Evolutionary conservation across 2,113 vertebrate species (phyloP), one percentile per base, ranked within the genome.

Genomic region (Nyctereutes procyonoides): DNA sequence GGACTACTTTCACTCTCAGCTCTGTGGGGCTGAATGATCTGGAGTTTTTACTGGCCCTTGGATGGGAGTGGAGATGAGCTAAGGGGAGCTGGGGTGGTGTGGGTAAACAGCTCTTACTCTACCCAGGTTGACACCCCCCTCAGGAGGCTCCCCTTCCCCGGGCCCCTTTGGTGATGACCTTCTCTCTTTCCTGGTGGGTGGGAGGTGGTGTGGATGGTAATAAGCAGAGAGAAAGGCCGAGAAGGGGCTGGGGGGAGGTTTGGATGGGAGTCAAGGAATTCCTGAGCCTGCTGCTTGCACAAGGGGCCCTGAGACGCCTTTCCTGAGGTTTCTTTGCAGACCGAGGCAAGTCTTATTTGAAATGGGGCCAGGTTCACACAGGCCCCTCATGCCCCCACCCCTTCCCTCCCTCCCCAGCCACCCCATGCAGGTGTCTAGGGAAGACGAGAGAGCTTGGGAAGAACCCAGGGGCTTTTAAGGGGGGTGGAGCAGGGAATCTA

Each of bases 191-290:
- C 95, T 38, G 2, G 94, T 97, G 97, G 97, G 96, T 94, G 97
- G 97, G 96, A 96, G 97, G 88, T 95, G 85, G 94, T 93, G 88
- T 91, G 95, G 97, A 98, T 96, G 97, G 97, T 97, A 96, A 96
- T 48, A 62, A 98, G 96, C 95, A 93, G 97, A 96, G 95, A 95
- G 96, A 98, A 97, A 97, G 97, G 94, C 97, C 32, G 43, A 97
- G 97, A 94, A 97, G 92, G 95, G 94, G 93, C 67, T 98, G 88
- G 94, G 96, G 95, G 97, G 90, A 82, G 93, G 86, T 58, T 97
- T 98, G 97, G 97, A 98, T 96, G 69, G 69, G 79, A 98, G 97
- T 98, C 98, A 98, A 98, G 97, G 97, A 98, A 98, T 98, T 98
- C 97, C 97, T 97, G 92, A 96, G 97, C 92, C 96, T 98, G 94